phyloP scores from a whole-genome alignment of 2,113 vertebrate genomes.

The Physeter macrocephalus region DNA sequence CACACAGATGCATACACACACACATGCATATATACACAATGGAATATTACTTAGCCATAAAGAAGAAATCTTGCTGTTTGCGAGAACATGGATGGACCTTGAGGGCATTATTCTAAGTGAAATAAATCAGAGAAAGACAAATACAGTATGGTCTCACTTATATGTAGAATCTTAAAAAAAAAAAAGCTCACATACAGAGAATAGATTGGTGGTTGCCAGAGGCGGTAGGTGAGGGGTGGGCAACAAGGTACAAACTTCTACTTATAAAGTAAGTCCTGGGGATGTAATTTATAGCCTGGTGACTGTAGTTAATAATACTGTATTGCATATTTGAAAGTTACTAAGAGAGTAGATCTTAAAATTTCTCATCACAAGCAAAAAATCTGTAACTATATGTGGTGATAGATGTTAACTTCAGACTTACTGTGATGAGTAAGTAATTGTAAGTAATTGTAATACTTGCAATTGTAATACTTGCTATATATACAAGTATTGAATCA shows the following conservation, averaged over 20 bases:
- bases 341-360: neutral
- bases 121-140: neutral
- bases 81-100: neutral
- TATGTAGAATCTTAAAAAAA: neutral
- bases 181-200: neutral
- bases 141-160: neutral
- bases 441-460: too few species aligned
- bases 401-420: neutral
- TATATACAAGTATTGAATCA: neutral
- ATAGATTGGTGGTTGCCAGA: neutral
- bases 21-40: neutral
- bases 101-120: neutral
- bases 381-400: neutral
- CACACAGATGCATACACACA: neutral
- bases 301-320: neutral
- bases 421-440: neutral
- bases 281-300: neutral
- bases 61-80: neutral
- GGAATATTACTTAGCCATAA: neutral
- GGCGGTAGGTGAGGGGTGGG: neutral
- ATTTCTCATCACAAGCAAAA: neutral
- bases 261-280: neutral
- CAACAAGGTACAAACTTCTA: neutral
- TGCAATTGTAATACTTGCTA: too few species aligned
- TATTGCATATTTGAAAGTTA: neutral